Conservation (phyloP, 2,113 vertebrate genomes). For the Picathartes gymnocephalus region DNA sequence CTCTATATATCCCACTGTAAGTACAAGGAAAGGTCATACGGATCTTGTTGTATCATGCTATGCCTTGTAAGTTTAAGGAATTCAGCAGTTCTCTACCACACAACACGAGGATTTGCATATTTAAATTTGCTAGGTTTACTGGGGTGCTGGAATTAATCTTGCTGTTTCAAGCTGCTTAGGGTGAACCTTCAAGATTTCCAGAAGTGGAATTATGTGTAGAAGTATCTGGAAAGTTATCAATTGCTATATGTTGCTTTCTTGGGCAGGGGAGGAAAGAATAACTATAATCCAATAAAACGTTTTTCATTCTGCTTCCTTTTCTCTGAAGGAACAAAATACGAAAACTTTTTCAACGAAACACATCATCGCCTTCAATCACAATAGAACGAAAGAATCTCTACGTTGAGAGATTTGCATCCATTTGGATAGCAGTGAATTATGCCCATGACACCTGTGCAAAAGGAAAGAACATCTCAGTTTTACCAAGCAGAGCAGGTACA, state of each 20-base stretch:
- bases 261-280: not conserved
- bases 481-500: constrained; percentile 36
- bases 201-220: not conserved
- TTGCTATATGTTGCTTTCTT: not conserved
- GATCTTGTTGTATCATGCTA: not conserved
- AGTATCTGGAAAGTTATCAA: not conserved
- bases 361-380: not conserved
- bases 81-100: not conserved
- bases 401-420: not conserved
- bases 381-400: not conserved
- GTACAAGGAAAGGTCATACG: rapidly evolving
- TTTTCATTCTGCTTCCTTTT: not conserved
- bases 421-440: constrained; percentile 45
- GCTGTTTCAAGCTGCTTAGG: not conserved
- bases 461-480: constrained; percentile 50
- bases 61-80: not conserved
- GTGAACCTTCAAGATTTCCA: not conserved
- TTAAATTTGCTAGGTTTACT: not conserved
- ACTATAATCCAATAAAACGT: not conserved
- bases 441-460: not conserved
- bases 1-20: not conserved
- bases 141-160: not conserved
- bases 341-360: not conserved
- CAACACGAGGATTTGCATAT: not conserved
- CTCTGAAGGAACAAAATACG: constrained; percentile 27